Percentiles rank a stretch among this genome's conserved stretches.
Conservation (phyloP, 2,797 vertebrate species). For the Sus cebifrons region DNA sequence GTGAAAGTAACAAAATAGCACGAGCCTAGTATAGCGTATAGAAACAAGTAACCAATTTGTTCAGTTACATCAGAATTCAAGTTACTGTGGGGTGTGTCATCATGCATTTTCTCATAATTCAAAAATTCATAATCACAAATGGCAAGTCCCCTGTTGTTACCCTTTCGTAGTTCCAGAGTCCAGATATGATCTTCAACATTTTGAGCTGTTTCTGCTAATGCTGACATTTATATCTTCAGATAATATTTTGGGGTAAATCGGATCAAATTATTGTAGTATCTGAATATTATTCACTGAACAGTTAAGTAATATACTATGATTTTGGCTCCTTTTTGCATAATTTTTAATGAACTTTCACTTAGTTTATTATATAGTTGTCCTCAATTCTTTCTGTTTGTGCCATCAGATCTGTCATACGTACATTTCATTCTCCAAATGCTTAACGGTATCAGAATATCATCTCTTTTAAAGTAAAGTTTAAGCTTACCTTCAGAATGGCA, state of each 20-base stretch:
- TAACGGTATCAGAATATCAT: slow-evolving; percentile 13
- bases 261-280: background rate
- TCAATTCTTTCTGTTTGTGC: slow-evolving; percentile 10
- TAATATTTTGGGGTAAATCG: slow-evolving; percentile 16
- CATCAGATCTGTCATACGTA: background rate
- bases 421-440: slow-evolving; percentile 50
- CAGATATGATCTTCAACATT: background rate
- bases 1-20: background rate
- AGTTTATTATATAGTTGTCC: slow-evolving; percentile 22
- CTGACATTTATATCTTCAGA: slow-evolving; percentile 8
- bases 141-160: background rate
- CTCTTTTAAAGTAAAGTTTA: slow-evolving; percentile 26
- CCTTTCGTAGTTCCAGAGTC: background rate
- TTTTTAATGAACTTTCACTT: slow-evolving; percentile 12
- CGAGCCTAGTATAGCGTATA: background rate
- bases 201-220: background rate
- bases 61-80: background rate
- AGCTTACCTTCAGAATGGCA: slow-evolving; percentile 14
- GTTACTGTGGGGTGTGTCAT: background rate
- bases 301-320: background rate
- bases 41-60: background rate
- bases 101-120: background rate
- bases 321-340: background rate
- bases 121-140: background rate
- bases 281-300: background rate